Evolutionary conservation across 2,797 vertebrate species (phyloP), one percentile per base, ranked within the genome.

Genomic region (Pseudopleuronectes americanus): DNA sequence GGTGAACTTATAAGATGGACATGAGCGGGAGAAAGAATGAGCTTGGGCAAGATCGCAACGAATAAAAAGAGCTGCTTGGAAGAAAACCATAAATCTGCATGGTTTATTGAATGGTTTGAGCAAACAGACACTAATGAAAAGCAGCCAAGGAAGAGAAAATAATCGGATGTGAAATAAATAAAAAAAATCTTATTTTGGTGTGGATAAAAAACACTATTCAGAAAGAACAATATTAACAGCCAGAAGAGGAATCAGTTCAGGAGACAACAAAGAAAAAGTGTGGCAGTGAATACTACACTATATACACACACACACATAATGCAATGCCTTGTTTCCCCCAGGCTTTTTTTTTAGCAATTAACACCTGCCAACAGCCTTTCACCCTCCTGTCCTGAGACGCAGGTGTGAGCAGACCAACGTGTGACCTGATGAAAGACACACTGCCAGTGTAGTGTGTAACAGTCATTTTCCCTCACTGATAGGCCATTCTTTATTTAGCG

Each of bases 401-500:
- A 86, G 90, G 86, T 93, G 85, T 80, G 84, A 90, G 70, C 74
- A 80, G 86, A 71, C 72, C 79, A 74, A 86, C n/a, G 91, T 91
- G 92, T 88, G 89, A 93, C 89, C 87, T 80, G 90, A 92, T 88
- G 87, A 90, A 91, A 93, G 79, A 74, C 88, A 92, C 79, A 80
- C 87, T 76, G 74, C 78, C 75, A 74, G 84, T 60, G 80, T 57
- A 57, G 84, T 87, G 88, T 79, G 90, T 84, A 90, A 74, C 79
- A 87, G 82, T 86, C 75, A 77, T 89, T 89, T 90, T 90, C 89
- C 71, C 82, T 72, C 76, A 66, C 86, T 77, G 88, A 91, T 89
- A 89, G 82, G 74, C 81, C 77, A 80, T 78, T 84, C 89, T 89
- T 92, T 89, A 90, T 90, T 89, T 91, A 87, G 85, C 51, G 12